Base-by-base conservation (phyloP, 2,888 invertebrate species). In the Plagiodera versicolora region DNA sequence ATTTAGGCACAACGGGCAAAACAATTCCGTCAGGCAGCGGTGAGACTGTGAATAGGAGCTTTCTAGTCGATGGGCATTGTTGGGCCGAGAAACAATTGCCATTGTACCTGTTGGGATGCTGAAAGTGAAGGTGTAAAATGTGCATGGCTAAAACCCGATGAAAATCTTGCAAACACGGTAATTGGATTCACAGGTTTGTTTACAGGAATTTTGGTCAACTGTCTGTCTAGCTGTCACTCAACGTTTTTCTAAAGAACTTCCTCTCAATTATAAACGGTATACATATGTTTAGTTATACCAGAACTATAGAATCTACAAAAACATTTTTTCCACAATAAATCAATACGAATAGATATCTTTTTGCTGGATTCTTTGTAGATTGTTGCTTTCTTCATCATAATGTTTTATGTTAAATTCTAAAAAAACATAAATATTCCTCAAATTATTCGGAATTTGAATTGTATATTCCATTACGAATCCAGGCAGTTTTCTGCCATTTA, bases 101-200 rank as follows among this genome's bases (percentile, higher is more conserved):
- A 14, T 39, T 58, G 32, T 56, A 58, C 58, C 58, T 58, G 53
- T 53, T 24, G 17, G 50, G 6, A n/a, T 16, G 20, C 28, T 47
- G 52, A 58, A 51, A 45, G 45, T 30, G 45, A 51, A 57, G 45
- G 57, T 57, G 57, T 57, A 51, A 57, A 51, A 20, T 57, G 51
- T 51, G 19, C 20, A 28, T 24, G 28, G 11, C 39, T 44, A 53
- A 53, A 53, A 53, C 35, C 53, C 53, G 53, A 53, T 53, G 53
- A 53, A 53, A 53, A 53, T 53, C 24, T 44, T 9, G 11, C 44
- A 16, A 45, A 53, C 14, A 44, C 44, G 9, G 53, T 53, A 44
- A 53, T 53, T 53, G 53, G 53, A 44, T 53, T 44, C 28, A 53
- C 53, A 39, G 16, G 44, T 28, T 52, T 52, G 20, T 44, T 39